A percentile compares a stretch with the other conserved stretches of the same genome.
phyloP scores from a whole-genome alignment of 2,888 invertebrate genomes.

The Zaprionus bogoriensis region DNA sequence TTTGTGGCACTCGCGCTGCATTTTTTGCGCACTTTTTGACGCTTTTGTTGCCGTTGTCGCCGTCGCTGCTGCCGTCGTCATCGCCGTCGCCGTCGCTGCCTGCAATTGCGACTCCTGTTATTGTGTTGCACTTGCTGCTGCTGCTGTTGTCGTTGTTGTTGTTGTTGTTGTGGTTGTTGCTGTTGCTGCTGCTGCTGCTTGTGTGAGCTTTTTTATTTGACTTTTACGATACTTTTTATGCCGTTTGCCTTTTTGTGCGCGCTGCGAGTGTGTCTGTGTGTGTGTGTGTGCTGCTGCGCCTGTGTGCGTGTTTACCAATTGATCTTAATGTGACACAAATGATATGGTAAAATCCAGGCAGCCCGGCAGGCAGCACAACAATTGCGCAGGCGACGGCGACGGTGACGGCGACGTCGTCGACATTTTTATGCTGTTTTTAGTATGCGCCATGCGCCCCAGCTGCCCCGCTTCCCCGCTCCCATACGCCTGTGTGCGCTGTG shows the following conservation, averaged over 20 bases:
- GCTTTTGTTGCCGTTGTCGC: conserved; percentile 58
- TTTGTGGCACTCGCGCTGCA: conserved; percentile 57
- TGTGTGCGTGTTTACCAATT: conserved; percentile 78
- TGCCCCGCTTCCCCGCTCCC: not conserved
- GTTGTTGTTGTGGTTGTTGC: conserved; percentile 37
- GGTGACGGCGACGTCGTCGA: conserved; percentile 45
- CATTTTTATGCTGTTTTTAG: conserved; percentile 72
- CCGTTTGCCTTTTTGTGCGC: conserved; percentile 67
- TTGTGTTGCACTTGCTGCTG: conserved; percentile 30
- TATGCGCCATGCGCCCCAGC: conserved; percentile 52
- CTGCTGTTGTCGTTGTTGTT: conserved; percentile 29
- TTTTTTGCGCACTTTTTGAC: conserved; percentile 68
- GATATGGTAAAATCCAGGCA: conserved; percentile 77
- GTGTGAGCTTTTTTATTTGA: conserved; percentile 63
- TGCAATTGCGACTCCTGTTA: conserved; percentile 18
- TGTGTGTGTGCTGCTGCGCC: conserved; percentile 6
- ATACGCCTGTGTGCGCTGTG: no score
- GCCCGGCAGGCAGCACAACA: conserved; percentile 35
- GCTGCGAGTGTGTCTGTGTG: conserved; percentile 7
- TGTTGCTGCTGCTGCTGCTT: conserved; percentile 40
- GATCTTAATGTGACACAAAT: conserved; percentile 82
- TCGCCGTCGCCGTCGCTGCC: conserved; percentile 18
- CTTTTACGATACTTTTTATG: conserved; percentile 73
- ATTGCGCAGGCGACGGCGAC: conserved; percentile 18
- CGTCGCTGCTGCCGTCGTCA: conserved; percentile 5